These are phyloP conservation scores for Pectinophora gossypiella DNA, from an alignment of 1,140 invertebrate genomes.

Conservation along the genomic window DNA sequence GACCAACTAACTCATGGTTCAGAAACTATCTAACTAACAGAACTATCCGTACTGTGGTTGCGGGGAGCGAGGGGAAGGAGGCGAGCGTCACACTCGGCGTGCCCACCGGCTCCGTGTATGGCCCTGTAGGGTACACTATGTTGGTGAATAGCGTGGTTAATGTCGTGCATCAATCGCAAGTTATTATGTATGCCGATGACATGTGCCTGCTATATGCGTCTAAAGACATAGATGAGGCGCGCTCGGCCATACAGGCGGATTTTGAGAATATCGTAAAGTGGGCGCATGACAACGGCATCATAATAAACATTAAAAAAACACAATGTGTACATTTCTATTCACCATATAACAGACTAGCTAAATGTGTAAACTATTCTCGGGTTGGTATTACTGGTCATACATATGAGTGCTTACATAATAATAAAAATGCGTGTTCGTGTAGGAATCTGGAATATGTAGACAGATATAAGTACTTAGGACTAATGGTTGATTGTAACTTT, in stretches of 20 bases:
- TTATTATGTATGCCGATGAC: slow-evolving; percentile 16
- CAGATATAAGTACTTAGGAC: background rate
- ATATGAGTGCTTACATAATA: background rate
- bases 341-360: background rate
- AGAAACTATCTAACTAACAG: background rate
- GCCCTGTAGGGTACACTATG: background rate
- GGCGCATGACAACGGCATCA: background rate
- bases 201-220: slow-evolving; percentile 9
- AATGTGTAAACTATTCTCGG: too few relatives aligned
- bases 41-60: background rate
- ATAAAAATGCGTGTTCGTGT: background rate
- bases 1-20: background rate
- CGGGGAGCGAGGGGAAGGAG: background rate
- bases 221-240: background rate
- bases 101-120: background rate
- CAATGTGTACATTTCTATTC: background rate
- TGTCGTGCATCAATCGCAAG: slow-evolving; percentile 1
- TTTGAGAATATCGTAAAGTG: background rate
- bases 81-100: background rate
- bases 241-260: background rate
- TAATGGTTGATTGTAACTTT: background rate
- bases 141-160: slow-evolving; percentile 5
- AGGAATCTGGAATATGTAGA: background rate
- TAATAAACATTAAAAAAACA: background rate
- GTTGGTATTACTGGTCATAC: background rate